phyloP scores from a whole-genome alignment of 1,140 invertebrate species.

The Drusus annulatus region DNA sequence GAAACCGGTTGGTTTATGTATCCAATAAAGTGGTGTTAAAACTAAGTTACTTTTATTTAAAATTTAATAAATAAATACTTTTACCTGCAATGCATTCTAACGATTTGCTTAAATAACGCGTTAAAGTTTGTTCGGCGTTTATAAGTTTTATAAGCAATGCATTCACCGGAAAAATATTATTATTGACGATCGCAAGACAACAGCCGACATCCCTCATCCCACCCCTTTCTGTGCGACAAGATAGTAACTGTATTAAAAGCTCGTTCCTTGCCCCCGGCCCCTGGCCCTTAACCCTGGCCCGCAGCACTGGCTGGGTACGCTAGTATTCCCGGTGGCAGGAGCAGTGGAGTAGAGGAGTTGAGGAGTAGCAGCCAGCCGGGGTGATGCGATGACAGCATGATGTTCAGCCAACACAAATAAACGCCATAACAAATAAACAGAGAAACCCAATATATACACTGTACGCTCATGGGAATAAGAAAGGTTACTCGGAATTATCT shows the following conservation, averaged over 20 bases:
- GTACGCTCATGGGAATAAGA: neutral
- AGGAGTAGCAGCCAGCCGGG: slow-evolving; percentile 15
- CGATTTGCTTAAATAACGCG: no score
- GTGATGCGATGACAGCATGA: slow-evolving; percentile 50
- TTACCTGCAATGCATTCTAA: no score
- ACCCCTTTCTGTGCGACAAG: neutral
- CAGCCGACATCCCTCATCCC: neutral
- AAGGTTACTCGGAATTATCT: no score
- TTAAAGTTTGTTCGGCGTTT: no score
- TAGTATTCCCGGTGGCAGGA: neutral
- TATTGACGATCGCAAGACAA: neutral
- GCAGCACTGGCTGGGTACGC: neutral
- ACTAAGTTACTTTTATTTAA: no score
- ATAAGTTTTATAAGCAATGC: no score
- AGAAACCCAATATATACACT: slow-evolving; percentile 23
- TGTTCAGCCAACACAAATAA: slow-evolving; percentile 50
- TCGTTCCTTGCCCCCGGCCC: no score
- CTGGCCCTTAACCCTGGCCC: no score
- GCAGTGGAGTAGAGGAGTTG: neutral
- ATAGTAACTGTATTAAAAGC: neutral
- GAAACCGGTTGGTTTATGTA: no score
- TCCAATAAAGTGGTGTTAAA: no score
- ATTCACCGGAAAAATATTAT: neutral
- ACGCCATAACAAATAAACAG: slow-evolving; percentile 54
- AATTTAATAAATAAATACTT: no score